Evolutionary conservation across 2,113 vertebrate genomes (phyloP), one percentile per base, ranked within the genome.

Genomic region (Zosterops lateralis): DNA sequence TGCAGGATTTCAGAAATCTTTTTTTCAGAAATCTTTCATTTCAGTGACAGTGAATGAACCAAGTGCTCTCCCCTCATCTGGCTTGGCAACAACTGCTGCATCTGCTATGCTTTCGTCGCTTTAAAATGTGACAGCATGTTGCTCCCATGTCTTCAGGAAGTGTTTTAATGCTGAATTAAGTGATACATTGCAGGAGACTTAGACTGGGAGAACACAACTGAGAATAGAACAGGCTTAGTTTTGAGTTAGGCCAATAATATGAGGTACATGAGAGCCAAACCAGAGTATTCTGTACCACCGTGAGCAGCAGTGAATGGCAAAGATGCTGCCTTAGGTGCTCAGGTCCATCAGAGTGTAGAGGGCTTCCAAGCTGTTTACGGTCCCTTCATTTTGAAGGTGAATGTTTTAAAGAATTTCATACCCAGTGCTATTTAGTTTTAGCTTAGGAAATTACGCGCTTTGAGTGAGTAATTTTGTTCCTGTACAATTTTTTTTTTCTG

Each of bases 281-380:
- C 48, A 32, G 87, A 7, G 26, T 6, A 10, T 51, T 71, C 31
- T 32, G 25, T 82, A 7, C 44, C 29, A 11, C 0, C 0, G 22
- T 62, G 17, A 89, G 84, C 44, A 50, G 72, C 12, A 0, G 16
- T 6, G 61, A 32, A 10, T 0, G 12, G 78, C 71, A 53, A 2
- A 74, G 87, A 38, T 1, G 0, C 70, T 48, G 73, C 50, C 40
- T 14, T 44, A 7, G 44, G 74, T n/a, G 16, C 81, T 81, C 26
- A 8, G 62, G 62, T 68, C 67, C 0, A 0, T 53, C 50, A 7
- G 22, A 0, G 7, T 31, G 34, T 31, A 25, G 58, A 25, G 11
- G 66, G 9, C 51, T 94, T 80, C 68, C 84, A 80, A 21, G 67
- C 67, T 61, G 42, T 40, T 89, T 10, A 14, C 36, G 42, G 74